A percentile compares a stretch with the other conserved stretches of the same genome.
phyloP scores from a whole-genome alignment of 2,797 vertebrate genomes.

The Argya squamiceps region DNA sequence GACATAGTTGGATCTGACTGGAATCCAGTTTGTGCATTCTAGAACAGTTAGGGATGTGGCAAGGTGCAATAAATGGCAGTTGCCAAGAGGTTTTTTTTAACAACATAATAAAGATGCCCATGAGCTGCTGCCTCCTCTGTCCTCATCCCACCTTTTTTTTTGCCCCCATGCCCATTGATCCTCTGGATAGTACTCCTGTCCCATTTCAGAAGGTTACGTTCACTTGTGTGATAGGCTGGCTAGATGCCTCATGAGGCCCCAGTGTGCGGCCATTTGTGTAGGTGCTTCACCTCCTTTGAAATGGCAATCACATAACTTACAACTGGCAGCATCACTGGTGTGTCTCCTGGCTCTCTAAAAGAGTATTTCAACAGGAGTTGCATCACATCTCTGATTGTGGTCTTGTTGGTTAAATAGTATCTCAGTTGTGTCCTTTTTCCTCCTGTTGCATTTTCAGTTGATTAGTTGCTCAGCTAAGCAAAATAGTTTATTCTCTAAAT shows the following conservation, averaged over 20 bases:
- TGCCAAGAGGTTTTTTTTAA: neutral
- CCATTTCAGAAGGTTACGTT: neutral
- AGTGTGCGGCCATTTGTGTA: neutral
- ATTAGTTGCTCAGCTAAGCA: neutral
- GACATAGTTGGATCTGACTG: neutral
- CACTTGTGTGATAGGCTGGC: neutral
- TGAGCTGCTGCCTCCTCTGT: neutral
- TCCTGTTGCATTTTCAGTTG: neutral
- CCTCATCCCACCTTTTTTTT: neutral
- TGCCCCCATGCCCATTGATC: neutral
- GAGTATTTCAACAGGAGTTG: neutral
- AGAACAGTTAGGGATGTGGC: neutral
- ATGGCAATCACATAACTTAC: fast-evolving
- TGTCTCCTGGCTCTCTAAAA: neutral
- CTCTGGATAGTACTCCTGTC: neutral
- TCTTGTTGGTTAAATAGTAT: neutral
- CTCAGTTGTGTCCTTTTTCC: neutral
- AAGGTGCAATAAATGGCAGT: neutral
- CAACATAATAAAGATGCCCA: neutral
- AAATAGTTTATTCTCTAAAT: neutral
- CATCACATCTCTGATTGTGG: neutral
- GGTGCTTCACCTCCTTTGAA: neutral
- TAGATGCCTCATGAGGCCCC: neutral
- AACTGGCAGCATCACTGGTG: neutral
- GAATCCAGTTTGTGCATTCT: neutral